Evolutionary conservation across 2,888 invertebrate genomes (phyloP).

Genomic region (Hyposoter didymator): DNA sequence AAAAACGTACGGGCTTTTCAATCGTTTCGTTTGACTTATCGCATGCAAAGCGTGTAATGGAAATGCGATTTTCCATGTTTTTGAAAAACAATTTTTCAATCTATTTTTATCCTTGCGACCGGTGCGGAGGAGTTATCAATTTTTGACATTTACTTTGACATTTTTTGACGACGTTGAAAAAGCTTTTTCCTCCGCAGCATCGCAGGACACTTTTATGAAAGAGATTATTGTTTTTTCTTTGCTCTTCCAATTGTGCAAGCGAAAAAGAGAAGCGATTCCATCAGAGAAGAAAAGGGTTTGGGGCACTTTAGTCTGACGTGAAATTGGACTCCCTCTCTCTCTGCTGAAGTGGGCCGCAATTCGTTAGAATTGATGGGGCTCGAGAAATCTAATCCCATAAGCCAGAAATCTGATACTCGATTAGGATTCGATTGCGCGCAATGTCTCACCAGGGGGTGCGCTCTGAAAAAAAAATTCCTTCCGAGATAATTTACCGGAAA

Average conservation of each 20-base stretch:
- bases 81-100: background rate
- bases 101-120: background rate
- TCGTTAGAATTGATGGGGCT: constrained; percentile 51
- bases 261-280: constrained; percentile 33
- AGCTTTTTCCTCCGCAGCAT: background rate
- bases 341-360: constrained; percentile 33
- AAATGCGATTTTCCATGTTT: constrained; percentile 4
- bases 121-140: background rate
- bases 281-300: constrained; percentile 21
- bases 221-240: background rate
- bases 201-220: constrained; percentile 3
- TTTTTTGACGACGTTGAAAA: background rate
- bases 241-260: constrained; percentile 16
- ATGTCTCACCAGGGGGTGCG: constrained; percentile 30
- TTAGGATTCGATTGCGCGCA: constrained; percentile 62
- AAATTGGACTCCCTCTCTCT: constrained; percentile 46
- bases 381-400: constrained; percentile 56
- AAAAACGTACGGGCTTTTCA: background rate
- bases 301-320: constrained; percentile 18
- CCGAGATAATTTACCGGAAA: constrained; percentile 36
- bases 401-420: constrained; percentile 61
- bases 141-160: background rate
- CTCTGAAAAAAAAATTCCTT: constrained; percentile 36
- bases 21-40: constrained; percentile 15
- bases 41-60: background rate